Evolutionary conservation across 1,140 invertebrate genomes (phyloP).

Genomic region (Drosophila elegans): DNA sequence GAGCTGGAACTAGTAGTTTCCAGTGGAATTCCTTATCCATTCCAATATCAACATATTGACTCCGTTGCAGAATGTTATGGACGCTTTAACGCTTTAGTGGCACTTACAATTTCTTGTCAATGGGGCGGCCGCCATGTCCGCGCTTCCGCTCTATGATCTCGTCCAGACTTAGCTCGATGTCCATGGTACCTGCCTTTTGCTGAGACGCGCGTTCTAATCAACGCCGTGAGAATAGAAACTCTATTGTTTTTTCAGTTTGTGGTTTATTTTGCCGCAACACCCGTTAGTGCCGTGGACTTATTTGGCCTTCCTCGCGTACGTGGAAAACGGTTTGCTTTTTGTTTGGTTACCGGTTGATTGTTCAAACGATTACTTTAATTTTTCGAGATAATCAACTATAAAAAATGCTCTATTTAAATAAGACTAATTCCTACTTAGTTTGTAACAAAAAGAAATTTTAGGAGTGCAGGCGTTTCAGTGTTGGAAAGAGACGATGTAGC

Average conservation of each 20-base stretch:
- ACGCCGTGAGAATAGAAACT: not conserved
- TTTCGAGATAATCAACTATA: no score
- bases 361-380: no score
- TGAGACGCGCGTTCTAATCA: constrained; percentile 2
- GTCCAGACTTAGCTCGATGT: constrained; percentile 64
- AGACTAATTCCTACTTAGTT: not conserved
- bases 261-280: no score
- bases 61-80: constrained; percentile 43
- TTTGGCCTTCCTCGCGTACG: no score
- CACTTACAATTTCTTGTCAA: constrained; percentile 66
- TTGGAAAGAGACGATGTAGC: not conserved
- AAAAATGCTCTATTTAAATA: not conserved
- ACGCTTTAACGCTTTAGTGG: not conserved
- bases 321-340: no score
- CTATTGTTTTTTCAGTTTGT: not conserved
- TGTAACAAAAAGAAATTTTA: not conserved
- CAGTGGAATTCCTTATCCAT: no score
- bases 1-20: no score
- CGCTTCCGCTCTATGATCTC: constrained; percentile 71
- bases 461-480: not conserved
- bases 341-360: no score
- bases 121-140: constrained; percentile 21
- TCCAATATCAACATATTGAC: no score
- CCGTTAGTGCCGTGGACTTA: no score
- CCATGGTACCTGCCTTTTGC: constrained; percentile 19